A percentile compares a stretch with the other conserved stretches of the same genome.
phyloP scores from a whole-genome alignment of 2,888 invertebrate species.

The Coelogynopora nodosa region DNA sequence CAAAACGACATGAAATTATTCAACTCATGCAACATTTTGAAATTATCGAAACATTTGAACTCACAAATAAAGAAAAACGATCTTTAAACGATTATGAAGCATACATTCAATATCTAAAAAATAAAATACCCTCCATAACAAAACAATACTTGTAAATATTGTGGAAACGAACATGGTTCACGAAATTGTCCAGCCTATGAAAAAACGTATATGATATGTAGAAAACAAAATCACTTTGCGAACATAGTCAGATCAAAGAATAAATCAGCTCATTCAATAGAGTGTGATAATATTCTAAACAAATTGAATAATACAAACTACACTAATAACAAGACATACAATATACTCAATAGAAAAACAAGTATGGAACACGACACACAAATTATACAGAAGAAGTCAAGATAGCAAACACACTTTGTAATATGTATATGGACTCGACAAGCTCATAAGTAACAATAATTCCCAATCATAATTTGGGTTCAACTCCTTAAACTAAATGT shows the following conservation, averaged over 20 bases:
- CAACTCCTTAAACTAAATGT: background rate
- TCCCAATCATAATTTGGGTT: background rate
- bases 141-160: slow-evolving; percentile 7
- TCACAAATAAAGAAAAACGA: slow-evolving; percentile 12
- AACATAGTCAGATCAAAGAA: background rate
- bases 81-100: slow-evolving; percentile 14
- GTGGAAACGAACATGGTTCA: background rate
- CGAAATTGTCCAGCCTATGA: background rate
- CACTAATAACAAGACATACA: background rate
- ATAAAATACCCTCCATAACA: background rate
- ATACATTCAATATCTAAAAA: slow-evolving; percentile 10
- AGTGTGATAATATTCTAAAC: background rate
- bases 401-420: background rate
- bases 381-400: background rate
- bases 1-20: background rate
- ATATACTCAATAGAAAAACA: background rate
- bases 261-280: slow-evolving; percentile 17
- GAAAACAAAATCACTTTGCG: slow-evolving; percentile 5
- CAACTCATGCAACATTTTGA: background rate
- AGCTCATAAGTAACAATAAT: background rate
- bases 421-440: slow-evolving; percentile 6
- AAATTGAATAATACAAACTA: background rate
- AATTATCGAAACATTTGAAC: slow-evolving; percentile 13
- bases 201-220: slow-evolving; percentile 7
- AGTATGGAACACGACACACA: background rate